Conservation (phyloP, 2,888 invertebrate genomes). For the Chelonus formosanus region DNA sequence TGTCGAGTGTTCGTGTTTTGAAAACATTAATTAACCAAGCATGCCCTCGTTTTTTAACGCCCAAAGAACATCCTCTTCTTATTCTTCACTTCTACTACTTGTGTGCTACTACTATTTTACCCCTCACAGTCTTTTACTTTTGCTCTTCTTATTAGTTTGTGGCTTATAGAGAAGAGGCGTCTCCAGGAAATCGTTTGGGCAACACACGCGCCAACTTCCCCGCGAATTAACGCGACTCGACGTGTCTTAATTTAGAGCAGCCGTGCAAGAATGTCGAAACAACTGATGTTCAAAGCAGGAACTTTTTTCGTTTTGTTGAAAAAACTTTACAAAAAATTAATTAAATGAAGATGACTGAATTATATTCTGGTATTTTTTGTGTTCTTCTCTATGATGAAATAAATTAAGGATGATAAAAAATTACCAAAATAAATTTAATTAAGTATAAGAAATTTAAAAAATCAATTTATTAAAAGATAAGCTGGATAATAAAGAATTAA, state of each 20-base stretch:
- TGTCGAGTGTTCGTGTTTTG: conserved; percentile 43
- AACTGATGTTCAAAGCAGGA: conserved; percentile 17
- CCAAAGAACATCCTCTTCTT: conserved; percentile 38
- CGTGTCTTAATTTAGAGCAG: conserved; percentile 54
- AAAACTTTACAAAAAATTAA: no score
- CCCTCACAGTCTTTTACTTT: background rate
- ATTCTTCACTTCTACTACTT: conserved; percentile 10
- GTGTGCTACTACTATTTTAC: background rate
- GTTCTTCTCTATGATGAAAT: no score
- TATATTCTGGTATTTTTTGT: no score
- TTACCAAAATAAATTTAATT: no score
- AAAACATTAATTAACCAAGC: conserved; percentile 53
- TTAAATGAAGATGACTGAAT: no score
- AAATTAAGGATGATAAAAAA: no score
- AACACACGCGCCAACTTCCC: conserved; percentile 40
- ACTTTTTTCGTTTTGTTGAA: conserved; percentile 15
- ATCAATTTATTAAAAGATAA: conserved; percentile 13
- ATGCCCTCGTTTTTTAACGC: conserved; percentile 46
- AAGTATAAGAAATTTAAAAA: background rate
- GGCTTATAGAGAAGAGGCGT: conserved; percentile 25
- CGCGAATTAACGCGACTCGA: conserved; percentile 51
- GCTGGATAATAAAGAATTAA: background rate
- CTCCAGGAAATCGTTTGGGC: conserved; percentile 29
- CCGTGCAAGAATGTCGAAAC: conserved; percentile 28
- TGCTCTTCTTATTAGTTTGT: conserved; percentile 6